These are phyloP conservation scores for Manis javanica DNA, from an alignment of 2,797 vertebrate genomes.

Conservation along the genomic window DNA sequence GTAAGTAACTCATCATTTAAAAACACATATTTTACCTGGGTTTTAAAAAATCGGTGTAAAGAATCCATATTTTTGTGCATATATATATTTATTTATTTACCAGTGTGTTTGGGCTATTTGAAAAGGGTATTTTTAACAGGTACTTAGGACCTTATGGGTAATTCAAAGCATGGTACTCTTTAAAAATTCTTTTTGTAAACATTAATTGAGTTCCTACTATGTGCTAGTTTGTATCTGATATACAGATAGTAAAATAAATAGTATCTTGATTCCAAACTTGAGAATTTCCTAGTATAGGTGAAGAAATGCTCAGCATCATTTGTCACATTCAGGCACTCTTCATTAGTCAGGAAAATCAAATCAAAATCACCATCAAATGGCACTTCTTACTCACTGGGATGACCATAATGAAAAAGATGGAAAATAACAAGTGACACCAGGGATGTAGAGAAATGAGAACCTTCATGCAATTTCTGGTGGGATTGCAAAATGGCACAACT, in stretches of 20 bases:
- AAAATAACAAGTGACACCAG: background rate
- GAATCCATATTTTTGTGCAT: background rate
- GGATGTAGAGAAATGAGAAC: background rate
- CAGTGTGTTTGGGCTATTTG: background rate
- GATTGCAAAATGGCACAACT: background rate
- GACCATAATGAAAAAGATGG: background rate
- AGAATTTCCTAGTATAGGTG: background rate
- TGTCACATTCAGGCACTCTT: background rate
- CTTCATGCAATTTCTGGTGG: background rate
- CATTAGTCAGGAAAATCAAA: background rate
- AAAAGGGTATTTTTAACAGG: slow-evolving; percentile 11
- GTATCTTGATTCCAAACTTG: background rate
- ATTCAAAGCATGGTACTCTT: background rate
- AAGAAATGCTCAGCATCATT: background rate
- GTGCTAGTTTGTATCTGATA: background rate
- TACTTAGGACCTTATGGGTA: background rate
- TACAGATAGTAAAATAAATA: background rate
- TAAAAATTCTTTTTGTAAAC: slow-evolving; percentile 25
- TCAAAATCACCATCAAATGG: background rate
- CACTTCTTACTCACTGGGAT: background rate
- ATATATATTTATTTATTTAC: background rate
- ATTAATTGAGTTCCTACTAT: background rate
- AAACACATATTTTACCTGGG: background rate
- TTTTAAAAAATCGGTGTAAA: slow-evolving; percentile 27
- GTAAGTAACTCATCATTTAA: background rate